Evolutionary conservation across 35 echinoderm and acorn worm species (phyloP).

Genomic region (Holothuria glaberrima): DNA sequence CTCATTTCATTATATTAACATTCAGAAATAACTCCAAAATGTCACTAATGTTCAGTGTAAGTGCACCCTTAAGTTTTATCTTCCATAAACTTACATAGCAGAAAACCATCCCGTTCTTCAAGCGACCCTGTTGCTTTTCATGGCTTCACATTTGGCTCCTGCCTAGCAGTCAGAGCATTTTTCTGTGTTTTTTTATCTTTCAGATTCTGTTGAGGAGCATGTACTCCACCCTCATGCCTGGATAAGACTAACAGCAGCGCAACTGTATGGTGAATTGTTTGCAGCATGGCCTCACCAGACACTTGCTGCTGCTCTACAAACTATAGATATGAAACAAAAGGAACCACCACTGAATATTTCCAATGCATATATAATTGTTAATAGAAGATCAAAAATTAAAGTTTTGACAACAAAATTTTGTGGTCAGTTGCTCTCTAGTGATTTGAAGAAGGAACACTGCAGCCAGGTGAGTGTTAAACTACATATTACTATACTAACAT

Average conservation of each 20-base stretch:
- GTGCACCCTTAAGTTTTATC: too few relatives aligned
- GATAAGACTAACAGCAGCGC: conserved; percentile 73
- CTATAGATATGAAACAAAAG: background rate
- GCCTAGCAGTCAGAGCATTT: background rate
- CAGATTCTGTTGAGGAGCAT: conserved; percentile 80
- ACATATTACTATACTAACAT: too few relatives aligned
- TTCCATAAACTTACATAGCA: too few relatives aligned
- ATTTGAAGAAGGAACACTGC: conserved; percentile 67
- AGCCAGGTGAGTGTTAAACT: conserved; percentile 66
- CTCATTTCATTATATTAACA: too few relatives aligned
- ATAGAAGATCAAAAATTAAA: conserved; percentile 51
- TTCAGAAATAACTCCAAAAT: too few relatives aligned
- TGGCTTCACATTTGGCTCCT: background rate
- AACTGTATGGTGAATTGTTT: conserved; percentile 92
- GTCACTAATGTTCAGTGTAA: too few relatives aligned
- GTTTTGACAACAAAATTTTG: conserved; percentile 81
- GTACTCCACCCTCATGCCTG: conserved; percentile 88
- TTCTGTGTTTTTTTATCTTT: conserved; percentile 40
- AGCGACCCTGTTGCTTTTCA: background rate
- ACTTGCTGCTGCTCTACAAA: conserved; percentile 31
- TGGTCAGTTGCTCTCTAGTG: conserved; percentile 76
- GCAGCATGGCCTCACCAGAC: conserved; percentile 74
- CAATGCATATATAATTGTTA: background rate
- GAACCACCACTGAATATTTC: background rate
- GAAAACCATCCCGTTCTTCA: too few relatives aligned